Conservation (phyloP, 1,140 invertebrate species). For the Reticulitermes speratus region DNA sequence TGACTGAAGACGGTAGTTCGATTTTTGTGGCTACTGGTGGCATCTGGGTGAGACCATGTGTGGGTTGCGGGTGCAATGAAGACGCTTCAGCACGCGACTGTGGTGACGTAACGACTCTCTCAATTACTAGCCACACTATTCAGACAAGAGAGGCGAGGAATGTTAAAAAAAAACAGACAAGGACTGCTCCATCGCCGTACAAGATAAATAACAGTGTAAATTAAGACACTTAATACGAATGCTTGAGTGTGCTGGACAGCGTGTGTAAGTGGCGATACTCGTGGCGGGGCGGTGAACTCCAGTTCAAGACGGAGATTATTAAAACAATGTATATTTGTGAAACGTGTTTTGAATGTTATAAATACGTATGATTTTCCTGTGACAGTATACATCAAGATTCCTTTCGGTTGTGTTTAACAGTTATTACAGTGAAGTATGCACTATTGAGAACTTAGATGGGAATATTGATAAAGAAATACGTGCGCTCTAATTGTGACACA, state of each 20-base stretch:
- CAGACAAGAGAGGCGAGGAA: background rate
- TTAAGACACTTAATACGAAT: constrained; percentile 7
- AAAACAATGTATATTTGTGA: background rate
- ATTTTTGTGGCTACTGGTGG: background rate
- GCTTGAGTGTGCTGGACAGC: background rate
- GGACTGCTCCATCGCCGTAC: background rate
- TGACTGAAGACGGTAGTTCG: background rate
- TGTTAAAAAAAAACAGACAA: background rate
- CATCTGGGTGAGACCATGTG: background rate
- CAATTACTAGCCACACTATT: background rate
- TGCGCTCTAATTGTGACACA: background rate
- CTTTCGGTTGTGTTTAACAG: background rate
- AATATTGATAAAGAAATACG: background rate
- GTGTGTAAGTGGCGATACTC: background rate
- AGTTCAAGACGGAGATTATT: background rate
- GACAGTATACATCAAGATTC: background rate
- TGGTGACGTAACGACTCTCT: background rate
- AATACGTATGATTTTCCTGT: background rate
- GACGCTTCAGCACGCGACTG: background rate
- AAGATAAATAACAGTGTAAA: background rate
- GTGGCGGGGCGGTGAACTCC: background rate
- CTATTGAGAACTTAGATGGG: background rate
- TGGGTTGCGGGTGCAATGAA: background rate
- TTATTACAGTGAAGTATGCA: background rate
- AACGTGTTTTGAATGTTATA: background rate